These are phyloP conservation scores for Acanthiza pusilla DNA, from an alignment of 2,797 vertebrate genomes.

Conservation along the genomic window DNA sequence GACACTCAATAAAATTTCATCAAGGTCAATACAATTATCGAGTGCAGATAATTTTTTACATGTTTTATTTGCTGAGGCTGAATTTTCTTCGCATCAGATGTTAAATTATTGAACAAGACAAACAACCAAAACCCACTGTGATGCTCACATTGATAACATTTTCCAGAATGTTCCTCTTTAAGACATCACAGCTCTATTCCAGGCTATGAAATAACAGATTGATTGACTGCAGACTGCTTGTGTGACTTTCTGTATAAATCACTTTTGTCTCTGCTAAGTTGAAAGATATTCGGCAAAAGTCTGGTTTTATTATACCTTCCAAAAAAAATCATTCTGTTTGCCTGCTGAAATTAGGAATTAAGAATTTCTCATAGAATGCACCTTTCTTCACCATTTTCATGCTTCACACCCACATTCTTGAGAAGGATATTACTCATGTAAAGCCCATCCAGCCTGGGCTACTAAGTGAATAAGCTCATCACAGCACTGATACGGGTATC, in stretches of 20 bases:
- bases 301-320: not conserved
- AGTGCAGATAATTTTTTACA: not conserved
- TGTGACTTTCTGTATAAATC: not conserved
- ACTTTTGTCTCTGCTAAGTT: not conserved
- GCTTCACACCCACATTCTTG: not conserved
- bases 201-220: not conserved
- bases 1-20: not conserved
- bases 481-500: not conserved
- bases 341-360: not conserved
- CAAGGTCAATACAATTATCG: not conserved
- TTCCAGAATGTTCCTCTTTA: not conserved
- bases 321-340: not conserved
- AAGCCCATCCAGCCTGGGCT: not conserved
- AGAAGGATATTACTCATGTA: not conserved
- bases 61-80: not conserved
- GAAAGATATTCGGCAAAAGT: not conserved
- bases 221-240: not conserved
- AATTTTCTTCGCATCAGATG: not conserved
- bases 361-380: not conserved
- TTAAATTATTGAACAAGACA: not conserved
- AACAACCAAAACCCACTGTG: not conserved
- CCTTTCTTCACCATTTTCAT: not conserved
- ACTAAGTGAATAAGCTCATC: not conserved
- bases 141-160: not conserved
- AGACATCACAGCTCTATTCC: not conserved